Conservation (phyloP, 2,888 invertebrate species). For the Aporophyla nigra region DNA sequence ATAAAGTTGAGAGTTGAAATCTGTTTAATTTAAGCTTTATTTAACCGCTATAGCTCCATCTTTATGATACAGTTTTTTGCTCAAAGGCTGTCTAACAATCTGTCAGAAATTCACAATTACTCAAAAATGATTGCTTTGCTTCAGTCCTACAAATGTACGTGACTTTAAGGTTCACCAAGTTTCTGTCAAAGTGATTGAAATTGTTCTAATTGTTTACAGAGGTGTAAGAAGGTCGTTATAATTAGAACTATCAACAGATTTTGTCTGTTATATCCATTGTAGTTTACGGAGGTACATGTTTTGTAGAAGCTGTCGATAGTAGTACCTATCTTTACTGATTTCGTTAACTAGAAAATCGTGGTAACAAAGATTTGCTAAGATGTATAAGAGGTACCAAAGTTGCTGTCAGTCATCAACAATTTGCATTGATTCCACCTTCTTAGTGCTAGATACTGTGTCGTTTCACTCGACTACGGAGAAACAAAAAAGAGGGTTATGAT, state of each 20-base stretch:
- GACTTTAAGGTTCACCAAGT: constrained; percentile 3
- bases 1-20: constrained; percentile 26
- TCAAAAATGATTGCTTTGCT: constrained; percentile 18
- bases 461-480: too few species aligned
- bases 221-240: neutral
- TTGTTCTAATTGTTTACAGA: neutral
- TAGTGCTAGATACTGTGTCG: neutral
- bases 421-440: neutral
- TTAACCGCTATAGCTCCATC: neutral
- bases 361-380: neutral
- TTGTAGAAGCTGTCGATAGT: neutral
- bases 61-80: neutral
- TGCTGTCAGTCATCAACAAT: neutral
- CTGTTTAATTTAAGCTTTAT: constrained; percentile 21
- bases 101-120: constrained; percentile 11
- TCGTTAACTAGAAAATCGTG: neutral
- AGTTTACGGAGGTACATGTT: neutral
- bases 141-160: constrained; percentile 23
- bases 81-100: constrained; percentile 12
- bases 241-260: neutral
- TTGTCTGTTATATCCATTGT: neutral
- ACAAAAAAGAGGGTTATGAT: too few species aligned
- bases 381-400: too few species aligned
- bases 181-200: constrained; percentile 12
- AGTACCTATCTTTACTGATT: neutral